These are phyloP conservation scores for Melanogrammus aeglefinus DNA, from an alignment of 2,797 vertebrate species.

Conservation along the genomic window DNA sequence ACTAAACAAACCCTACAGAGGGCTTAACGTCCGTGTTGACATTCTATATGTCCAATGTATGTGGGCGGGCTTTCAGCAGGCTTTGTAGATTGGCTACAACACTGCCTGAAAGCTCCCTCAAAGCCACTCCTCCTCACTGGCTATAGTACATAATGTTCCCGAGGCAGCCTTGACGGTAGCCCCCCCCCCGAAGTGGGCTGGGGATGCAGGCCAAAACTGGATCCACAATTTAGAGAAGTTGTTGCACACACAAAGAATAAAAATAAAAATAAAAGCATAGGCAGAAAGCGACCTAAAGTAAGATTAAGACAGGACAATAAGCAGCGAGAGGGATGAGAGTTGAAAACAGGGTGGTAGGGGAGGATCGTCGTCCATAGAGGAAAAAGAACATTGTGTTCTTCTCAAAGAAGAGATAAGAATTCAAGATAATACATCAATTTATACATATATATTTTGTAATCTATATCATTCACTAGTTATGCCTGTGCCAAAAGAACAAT, in stretches of 20 bases:
- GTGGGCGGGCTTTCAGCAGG: background rate
- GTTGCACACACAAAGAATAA: background rate
- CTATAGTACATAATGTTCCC: slow-evolving; percentile 54
- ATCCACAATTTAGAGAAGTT: background rate
- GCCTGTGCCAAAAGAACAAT: background rate
- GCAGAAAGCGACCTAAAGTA: background rate
- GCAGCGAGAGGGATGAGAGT: background rate
- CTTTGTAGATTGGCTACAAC: slow-evolving; percentile 11
- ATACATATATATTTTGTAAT: background rate
- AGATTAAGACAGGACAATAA: background rate
- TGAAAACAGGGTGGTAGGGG: background rate
- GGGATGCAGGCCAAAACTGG: background rate
- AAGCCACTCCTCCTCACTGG: slow-evolving; percentile 18
- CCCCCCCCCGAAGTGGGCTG: background rate
- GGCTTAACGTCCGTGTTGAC: background rate
- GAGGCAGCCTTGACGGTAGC: slow-evolving; percentile 10
- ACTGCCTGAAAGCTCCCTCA: background rate
- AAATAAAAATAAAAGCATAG: slow-evolving; percentile 13
- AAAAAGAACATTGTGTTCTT: slow-evolving; percentile 4
- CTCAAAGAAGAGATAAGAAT: background rate
- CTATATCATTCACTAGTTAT: background rate
- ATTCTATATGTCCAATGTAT: background rate
- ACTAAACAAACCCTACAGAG: background rate
- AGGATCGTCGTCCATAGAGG: background rate
- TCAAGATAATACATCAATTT: background rate